A percentile compares a stretch with the other conserved stretches of the same genome.
Conservation (phyloP, 2,797 vertebrate genomes). For the Helostoma temminkii region DNA sequence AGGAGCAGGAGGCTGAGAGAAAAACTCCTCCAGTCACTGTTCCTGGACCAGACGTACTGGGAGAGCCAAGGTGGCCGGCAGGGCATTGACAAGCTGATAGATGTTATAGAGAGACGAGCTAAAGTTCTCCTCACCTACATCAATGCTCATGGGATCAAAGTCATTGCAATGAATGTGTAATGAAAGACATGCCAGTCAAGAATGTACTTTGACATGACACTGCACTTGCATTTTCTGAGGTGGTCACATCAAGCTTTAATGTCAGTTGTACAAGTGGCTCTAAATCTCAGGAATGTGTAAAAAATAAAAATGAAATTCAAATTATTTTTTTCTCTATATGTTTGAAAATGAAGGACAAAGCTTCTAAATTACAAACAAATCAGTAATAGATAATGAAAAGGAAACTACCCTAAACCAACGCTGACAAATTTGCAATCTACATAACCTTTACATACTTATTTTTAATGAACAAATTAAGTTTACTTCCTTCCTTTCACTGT, state of each 20-base stretch:
- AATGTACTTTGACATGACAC: neutral
- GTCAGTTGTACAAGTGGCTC: too few relatives aligned
- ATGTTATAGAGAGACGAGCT: conserved; percentile 92
- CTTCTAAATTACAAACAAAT: too few relatives aligned
- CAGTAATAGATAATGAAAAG: too few relatives aligned
- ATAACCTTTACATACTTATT: neutral
- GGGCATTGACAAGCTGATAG: conserved; percentile 96
- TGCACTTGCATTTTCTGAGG: neutral
- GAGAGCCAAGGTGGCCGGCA: conserved; percentile 94
- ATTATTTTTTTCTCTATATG: too few relatives aligned
- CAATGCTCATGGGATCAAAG: conserved; percentile 90
- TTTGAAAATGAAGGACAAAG: too few relatives aligned
- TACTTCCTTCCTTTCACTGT: neutral
- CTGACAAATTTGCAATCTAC: neutral
- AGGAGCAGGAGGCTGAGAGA: conserved; percentile 90
- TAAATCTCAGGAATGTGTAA: too few relatives aligned
- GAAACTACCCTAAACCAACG: too few relatives aligned
- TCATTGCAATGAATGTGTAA: conserved; percentile 89
- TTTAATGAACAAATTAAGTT: neutral
- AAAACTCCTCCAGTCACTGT: conserved; percentile 95
- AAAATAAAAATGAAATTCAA: too few relatives aligned
- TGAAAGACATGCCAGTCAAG: neutral
- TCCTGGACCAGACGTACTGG: conserved; percentile 94
- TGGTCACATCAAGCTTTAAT: too few relatives aligned
- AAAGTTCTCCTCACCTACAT: conserved; percentile 93